Evolutionary conservation across 2,113 vertebrate species (phyloP).

Genomic region (Nerophis lumbriciformis): DNA sequence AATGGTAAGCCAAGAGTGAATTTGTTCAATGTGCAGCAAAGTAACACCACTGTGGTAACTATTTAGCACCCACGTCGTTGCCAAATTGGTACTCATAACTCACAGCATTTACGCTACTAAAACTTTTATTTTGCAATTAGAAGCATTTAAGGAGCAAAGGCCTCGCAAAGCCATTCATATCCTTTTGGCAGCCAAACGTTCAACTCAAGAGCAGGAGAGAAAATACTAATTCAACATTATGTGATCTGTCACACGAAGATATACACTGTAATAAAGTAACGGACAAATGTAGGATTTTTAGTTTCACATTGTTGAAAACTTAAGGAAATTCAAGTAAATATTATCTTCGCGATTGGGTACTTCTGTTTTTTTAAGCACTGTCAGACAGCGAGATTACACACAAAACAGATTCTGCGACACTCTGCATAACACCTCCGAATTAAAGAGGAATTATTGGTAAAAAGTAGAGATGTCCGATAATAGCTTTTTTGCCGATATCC

Average conservation of each 20-base stretch:
- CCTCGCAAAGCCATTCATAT: conserved; percentile 3
- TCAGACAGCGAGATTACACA: too few species aligned
- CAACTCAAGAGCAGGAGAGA: background rate
- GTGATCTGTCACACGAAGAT: background rate
- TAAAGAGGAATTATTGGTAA: too few species aligned
- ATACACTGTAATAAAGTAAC: background rate
- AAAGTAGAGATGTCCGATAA: too few species aligned
- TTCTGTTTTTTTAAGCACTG: too few species aligned
- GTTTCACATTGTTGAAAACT: too few species aligned
- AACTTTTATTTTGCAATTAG: conserved; percentile 18
- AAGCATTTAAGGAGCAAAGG: conserved; percentile 13
- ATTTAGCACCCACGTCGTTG: conserved; percentile 3
- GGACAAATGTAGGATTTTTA: background rate
- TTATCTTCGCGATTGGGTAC: too few species aligned
- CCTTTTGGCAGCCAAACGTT: conserved; percentile 15
- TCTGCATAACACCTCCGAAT: too few species aligned
- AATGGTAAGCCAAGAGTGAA: background rate
- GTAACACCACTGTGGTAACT: conserved; percentile 5
- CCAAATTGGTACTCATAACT: conserved; percentile 26
- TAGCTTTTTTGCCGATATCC: too few species aligned
- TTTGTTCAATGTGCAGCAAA: background rate
- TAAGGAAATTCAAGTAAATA: too few species aligned
- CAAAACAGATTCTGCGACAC: too few species aligned
- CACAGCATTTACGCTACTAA: conserved; percentile 15
- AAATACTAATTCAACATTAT: conserved; percentile 5